Conservation (phyloP, 2,888 invertebrate species). For the Acanthopleura granulata region DNA sequence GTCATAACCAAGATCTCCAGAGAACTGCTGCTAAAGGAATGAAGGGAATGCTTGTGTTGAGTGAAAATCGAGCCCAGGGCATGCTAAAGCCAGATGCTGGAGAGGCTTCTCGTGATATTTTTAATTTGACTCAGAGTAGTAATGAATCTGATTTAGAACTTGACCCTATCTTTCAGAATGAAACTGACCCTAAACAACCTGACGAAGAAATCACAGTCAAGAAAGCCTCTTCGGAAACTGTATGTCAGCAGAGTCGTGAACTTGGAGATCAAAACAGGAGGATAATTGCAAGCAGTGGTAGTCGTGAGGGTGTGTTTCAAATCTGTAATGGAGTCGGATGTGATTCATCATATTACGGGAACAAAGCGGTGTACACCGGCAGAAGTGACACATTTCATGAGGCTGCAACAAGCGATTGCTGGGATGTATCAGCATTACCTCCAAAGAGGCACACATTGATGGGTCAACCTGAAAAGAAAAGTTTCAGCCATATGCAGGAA, state of each 20-base stretch:
- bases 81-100: too few relatives aligned
- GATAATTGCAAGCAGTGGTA: not conserved
- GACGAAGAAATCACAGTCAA: not conserved
- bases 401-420: not conserved
- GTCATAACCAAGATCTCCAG: too few relatives aligned
- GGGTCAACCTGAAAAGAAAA: not conserved
- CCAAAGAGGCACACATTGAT: not conserved
- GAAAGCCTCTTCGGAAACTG: not conserved
- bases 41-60: too few relatives aligned
- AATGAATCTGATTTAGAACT: constrained; percentile 14
- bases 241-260: not conserved
- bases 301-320: not conserved
- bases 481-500: not conserved
- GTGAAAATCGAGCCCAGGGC: too few relatives aligned
- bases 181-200: not conserved
- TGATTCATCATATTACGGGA: too few relatives aligned
- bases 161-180: not conserved
- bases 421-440: not conserved
- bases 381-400: not conserved
- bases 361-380: not conserved
- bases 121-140: constrained; percentile 19
- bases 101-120: not conserved
- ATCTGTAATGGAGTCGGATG: not conserved
- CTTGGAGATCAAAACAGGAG: not conserved
- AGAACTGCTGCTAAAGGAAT: too few relatives aligned